Evolutionary conservation across 2,888 invertebrate species (phyloP), one percentile per base, ranked within the genome.

Genomic region (Hemicrepidius hirtus): DNA sequence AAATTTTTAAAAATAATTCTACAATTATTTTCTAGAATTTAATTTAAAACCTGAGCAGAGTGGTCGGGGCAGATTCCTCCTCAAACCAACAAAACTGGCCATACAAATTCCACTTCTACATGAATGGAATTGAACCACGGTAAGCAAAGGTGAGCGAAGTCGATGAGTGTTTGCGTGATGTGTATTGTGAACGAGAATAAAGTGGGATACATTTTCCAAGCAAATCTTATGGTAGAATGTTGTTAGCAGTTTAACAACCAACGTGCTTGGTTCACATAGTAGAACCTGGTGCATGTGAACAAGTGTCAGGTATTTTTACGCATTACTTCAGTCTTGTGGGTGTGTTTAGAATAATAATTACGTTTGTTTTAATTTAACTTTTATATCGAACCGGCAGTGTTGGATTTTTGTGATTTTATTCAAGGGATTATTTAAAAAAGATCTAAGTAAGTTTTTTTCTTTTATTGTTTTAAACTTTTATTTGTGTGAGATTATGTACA

Each of bases 221-320:
- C n/a, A n/a, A 70, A 57, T 55, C 69, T 59, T 37, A 60, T 67
- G 68, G 67, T 70, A 63, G 64, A 70, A 69, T 70, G 65, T 71
- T 71, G 71, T 59, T 66, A 59, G 59, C 49, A 71, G 71, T 71
- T 46, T 71, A 69, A 41, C 69, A 55, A 55, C 63, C 53, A 69
- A 40, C 69, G 69, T 63, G 63, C 41, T 24, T 13, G 63, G 55
- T 69, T 68, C 68, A 49, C 44, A 41, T 35, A 37, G 59, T 49
- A 32, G 46, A 46, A 57, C 59, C 16, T 35, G 10, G 50, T 55
- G 24, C 32, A 49, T 68, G 59, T 32, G 37, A 65, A 67, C 53
- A 57, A 57, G 44, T 53, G 49, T 35, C 49, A 68, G 60, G 59
- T 68, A 68, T 68, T 68, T 60, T 57, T 57, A 28, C 32, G 68